Base-by-base conservation (phyloP, 2,113 vertebrate genomes). In the Danionella cerebrum region DNA sequence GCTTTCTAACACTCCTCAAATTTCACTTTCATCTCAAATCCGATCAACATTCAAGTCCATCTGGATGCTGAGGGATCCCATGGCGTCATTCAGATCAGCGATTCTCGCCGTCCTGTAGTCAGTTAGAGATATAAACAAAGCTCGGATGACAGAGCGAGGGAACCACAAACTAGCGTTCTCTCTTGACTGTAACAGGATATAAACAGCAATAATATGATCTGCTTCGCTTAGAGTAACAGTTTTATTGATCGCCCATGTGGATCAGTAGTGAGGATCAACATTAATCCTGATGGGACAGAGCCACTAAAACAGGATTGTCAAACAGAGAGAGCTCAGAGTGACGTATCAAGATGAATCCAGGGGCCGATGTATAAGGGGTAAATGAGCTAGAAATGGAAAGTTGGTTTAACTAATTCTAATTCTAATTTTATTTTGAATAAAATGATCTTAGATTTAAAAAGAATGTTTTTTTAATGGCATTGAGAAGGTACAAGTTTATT, bases 201-300 rank as follows among this genome's bases (percentile, higher is more conserved):
- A 82, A 75, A 76, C 69, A 6, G 70, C 78, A 79, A 86, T 82
- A 80, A 78, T 69, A 76, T 74, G 76, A 78, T 79, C 78, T 80
- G 82, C 84, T 84, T 84, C 82, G 73, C 69, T 47, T 70, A 63
- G 67, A 75, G 83, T 70, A 75, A 66, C 60, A 60, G 67, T 51
- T 67, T 82, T 82, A 86, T 85, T 83, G 83, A 83, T 83, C 78
- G 80, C 84, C 85, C 79, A 77, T 83, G 83, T 68, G 53, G 55
- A 64, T 44, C 55, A 72, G 31, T 38, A 27, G 72, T 35, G 12
- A 69, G 72, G 78, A 71, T 79, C 78, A 85, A 84, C 81, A 77
- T 82, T 83, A 81, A 82, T 47, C 59, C 72, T 74, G 73, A 83
- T 73, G 75, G 54, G 21, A 73, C 14, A 24, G 71, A 67, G 14